Percentiles rank a stretch among this genome's conserved stretches.
Evolutionary conservation across 1,140 invertebrate genomes (phyloP).

Genomic region (Dufourea novaeangliae): DNA sequence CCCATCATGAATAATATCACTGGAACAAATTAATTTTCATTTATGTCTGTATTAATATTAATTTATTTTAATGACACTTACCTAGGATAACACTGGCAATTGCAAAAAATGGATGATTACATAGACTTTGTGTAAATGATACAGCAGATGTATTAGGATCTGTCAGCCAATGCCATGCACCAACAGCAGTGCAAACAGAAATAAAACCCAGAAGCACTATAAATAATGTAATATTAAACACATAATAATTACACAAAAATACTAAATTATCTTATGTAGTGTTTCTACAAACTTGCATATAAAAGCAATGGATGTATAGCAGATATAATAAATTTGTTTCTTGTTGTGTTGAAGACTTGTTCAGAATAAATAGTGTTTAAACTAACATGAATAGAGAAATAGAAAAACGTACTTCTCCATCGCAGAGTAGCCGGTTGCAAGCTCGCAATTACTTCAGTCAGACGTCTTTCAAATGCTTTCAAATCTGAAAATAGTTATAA

Average conservation of each 20-base stretch:
- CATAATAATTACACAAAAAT: background rate
- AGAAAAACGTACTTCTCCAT: conserved; percentile 91
- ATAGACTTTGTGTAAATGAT: conserved; percentile 93
- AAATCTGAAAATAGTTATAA: conserved; percentile 88
- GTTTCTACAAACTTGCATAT: background rate
- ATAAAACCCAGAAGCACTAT: conserved; percentile 92
- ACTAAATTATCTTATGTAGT: background rate
- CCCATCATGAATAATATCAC: conserved; percentile 94
- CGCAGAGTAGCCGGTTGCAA: conserved; percentile 94
- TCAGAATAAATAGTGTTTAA: background rate
- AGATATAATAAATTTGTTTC: background rate
- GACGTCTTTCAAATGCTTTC: conserved; percentile 96
- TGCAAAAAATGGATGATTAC: conserved; percentile 98
- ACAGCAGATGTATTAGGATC: conserved; percentile 94
- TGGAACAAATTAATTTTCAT: conserved; percentile 79
- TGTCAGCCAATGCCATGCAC: conserved; percentile 96
- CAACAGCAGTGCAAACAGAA: conserved; percentile 93
- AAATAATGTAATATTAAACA: conserved; percentile 72
- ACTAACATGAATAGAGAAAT: conserved; percentile 14
- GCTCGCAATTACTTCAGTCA: conserved; percentile 98
- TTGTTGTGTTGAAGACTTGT: background rate
- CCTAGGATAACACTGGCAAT: conserved; percentile 92
- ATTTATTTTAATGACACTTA: conserved; percentile 70
- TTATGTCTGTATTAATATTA: background rate
- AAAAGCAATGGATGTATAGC: background rate